A percentile compares a stretch with the other conserved stretches of the same genome.
These are phyloP conservation scores for Drosophila mauritiana DNA, from an alignment of 1,140 invertebrate genomes.

Conservation along the genomic window DNA sequence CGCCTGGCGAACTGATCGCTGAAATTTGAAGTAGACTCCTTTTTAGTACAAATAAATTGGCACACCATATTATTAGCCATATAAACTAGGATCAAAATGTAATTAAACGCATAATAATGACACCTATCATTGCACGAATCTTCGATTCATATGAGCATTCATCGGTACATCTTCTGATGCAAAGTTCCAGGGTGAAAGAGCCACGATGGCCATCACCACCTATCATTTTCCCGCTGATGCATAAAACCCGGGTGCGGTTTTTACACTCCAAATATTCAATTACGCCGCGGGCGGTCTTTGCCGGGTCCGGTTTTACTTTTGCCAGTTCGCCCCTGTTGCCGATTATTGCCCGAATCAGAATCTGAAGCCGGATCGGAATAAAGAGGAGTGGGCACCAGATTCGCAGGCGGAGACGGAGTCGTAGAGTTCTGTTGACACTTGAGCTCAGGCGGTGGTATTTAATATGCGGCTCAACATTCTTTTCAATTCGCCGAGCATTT, in stretches of 20 bases:
- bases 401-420: slow-evolving; percentile 15
- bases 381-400: neutral
- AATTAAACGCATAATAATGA: too few relatives aligned
- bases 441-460: slow-evolving; percentile 82
- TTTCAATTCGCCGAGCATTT: slow-evolving; percentile 67
- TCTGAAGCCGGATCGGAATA: slow-evolving; percentile 18
- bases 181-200: slow-evolving; percentile 33
- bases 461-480: slow-evolving; percentile 81
- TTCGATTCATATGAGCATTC: too few relatives aligned
- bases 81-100: neutral
- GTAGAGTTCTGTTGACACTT: slow-evolving; percentile 72
- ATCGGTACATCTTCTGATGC: neutral
- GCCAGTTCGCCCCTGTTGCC: slow-evolving; percentile 31
- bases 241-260: slow-evolving; percentile 67
- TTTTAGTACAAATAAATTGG: neutral
- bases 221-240: slow-evolving; percentile 14
- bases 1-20: neutral
- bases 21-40: too few relatives aligned
- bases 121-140: too few relatives aligned
- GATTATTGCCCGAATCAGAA: slow-evolving; percentile 61
- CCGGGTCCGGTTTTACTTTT: slow-evolving; percentile 19
- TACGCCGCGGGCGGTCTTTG: slow-evolving; percentile 72
- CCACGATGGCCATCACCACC: neutral
- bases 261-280: slow-evolving; percentile 82
- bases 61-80: neutral